These are phyloP conservation scores for Lamproptera curius DNA, from an alignment of 2,888 invertebrate genomes.

Conservation along the genomic window DNA sequence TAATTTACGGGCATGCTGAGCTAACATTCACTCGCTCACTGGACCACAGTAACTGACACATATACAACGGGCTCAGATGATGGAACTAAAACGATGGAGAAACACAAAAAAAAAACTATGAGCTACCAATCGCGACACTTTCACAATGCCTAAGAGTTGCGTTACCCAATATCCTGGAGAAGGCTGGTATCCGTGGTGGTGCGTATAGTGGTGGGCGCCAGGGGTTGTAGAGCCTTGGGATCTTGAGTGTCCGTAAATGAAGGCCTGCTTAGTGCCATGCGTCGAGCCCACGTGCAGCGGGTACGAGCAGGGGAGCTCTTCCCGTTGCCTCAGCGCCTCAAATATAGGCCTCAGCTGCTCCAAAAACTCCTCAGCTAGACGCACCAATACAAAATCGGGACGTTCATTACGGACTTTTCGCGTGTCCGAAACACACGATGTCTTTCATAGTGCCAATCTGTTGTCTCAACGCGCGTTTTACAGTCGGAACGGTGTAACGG, in stretches of 20 bases:
- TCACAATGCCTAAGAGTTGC: conserved; percentile 58
- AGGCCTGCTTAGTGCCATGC: conserved; percentile 79
- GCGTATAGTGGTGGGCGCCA: conserved; percentile 80
- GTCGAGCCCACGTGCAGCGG: conserved; percentile 90
- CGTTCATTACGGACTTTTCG: conserved; percentile 57
- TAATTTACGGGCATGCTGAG: conserved; percentile 50
- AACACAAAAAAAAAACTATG: conserved; percentile 41
- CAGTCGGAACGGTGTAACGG: conserved; percentile 56
- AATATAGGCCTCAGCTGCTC: conserved; percentile 97
- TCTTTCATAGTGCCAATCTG: conserved; percentile 76
- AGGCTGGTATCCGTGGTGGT: conserved; percentile 84
- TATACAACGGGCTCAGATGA: conserved; percentile 42
- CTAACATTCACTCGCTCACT: conserved; percentile 40
- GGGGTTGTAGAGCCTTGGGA: conserved; percentile 81
- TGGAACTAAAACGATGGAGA: conserved; percentile 38
- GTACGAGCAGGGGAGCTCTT: conserved; percentile 94
- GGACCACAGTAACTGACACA: conserved; percentile 41
- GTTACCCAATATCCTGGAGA: conserved; percentile 88
- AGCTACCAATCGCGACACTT: conserved; percentile 46
- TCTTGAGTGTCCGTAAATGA: conserved; percentile 80
- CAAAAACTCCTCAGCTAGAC: conserved; percentile 95
- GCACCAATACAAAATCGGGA: conserved; percentile 71
- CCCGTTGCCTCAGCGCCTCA: conserved; percentile 94
- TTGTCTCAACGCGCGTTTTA: conserved; percentile 53
- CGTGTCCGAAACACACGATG: conserved; percentile 42